These are phyloP conservation scores for Paralichthys olivaceus DNA, from an alignment of 2,113 vertebrate species.

Conservation along the genomic window DNA sequence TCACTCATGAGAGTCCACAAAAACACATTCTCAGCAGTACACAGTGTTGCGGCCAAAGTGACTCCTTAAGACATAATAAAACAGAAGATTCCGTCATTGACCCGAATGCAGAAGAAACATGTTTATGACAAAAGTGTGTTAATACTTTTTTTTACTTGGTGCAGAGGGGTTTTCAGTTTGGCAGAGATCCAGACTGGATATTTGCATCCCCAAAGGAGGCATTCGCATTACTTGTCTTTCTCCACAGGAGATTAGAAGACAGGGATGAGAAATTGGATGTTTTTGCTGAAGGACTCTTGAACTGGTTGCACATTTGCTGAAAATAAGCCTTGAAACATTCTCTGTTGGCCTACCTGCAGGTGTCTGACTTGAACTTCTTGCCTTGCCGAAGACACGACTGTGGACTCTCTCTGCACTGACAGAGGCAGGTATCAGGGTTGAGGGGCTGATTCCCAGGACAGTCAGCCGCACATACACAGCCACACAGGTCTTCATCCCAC, in stretches of 20 bases:
- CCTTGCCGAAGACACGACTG: constrained; percentile 79
- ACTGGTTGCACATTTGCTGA: neutral
- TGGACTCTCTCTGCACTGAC: constrained; percentile 79
- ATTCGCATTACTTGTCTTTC: neutral
- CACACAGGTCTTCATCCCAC: constrained; percentile 80
- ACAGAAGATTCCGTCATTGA: too few species aligned
- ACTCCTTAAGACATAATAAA: too few species aligned
- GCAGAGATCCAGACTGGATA: neutral
- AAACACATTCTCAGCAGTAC: too few species aligned
- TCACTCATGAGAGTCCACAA: too few species aligned
- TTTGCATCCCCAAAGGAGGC: constrained; percentile 13
- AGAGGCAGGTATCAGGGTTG: constrained; percentile 80
- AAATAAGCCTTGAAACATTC: neutral
- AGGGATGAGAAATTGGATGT: neutral
- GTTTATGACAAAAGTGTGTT: neutral
- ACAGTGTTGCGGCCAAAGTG: too few species aligned
- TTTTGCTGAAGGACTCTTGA: neutral
- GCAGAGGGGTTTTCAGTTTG: neutral
- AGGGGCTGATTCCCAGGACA: constrained; percentile 79
- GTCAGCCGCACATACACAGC: constrained; percentile 72
- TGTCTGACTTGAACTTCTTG: constrained; percentile 77
- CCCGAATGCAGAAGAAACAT: neutral
- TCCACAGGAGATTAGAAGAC: constrained; percentile 11
- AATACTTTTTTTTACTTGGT: neutral
- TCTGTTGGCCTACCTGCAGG: constrained; percentile 73